A percentile compares a stretch with the other conserved stretches of the same genome.
phyloP scores from a whole-genome alignment of 2,797 vertebrate genomes.

The Aeoliscus strigatus region DNA sequence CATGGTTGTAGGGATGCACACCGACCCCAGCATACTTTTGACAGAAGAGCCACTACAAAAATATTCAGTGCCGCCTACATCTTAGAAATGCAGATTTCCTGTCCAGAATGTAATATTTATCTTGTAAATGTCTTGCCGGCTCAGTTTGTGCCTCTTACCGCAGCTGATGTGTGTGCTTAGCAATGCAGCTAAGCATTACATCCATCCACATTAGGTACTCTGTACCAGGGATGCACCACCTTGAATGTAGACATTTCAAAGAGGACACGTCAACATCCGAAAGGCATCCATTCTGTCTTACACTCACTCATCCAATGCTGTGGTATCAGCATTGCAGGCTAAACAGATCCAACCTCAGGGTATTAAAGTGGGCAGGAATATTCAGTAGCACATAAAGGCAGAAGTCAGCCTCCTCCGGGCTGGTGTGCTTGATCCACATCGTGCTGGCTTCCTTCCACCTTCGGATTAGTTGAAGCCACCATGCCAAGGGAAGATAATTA shows the following conservation, averaged over 20 bases:
- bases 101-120: constrained; percentile 72
- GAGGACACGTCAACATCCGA: constrained; percentile 42
- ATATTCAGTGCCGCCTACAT: constrained; percentile 53
- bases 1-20: constrained; percentile 41
- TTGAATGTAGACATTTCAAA: constrained; percentile 54
- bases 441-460: constrained; percentile 52
- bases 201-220: constrained; percentile 48
- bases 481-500: constrained; percentile 53
- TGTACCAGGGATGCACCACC: constrained; percentile 43
- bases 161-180: constrained; percentile 49
- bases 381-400: constrained; percentile 50
- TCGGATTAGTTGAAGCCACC: constrained; percentile 40
- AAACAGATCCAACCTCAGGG: constrained; percentile 55
- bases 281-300: constrained; percentile 32
- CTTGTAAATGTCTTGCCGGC: constrained; percentile 62
- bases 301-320: constrained; percentile 17
- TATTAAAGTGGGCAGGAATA: constrained; percentile 51
- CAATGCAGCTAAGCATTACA: constrained; percentile 48
- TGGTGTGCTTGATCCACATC: constrained; percentile 47
- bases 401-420: constrained; percentile 38
- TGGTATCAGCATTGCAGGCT: constrained; percentile 42
- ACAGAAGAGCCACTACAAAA: constrained; percentile 67
- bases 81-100: constrained; percentile 56
- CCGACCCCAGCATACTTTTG: constrained; percentile 50
- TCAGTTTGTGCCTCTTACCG: constrained; percentile 46